Evolutionary conservation across 1,140 invertebrate genomes (phyloP), one percentile per base, ranked within the genome.

Genomic region (Acromyrmex heyeri): DNA sequence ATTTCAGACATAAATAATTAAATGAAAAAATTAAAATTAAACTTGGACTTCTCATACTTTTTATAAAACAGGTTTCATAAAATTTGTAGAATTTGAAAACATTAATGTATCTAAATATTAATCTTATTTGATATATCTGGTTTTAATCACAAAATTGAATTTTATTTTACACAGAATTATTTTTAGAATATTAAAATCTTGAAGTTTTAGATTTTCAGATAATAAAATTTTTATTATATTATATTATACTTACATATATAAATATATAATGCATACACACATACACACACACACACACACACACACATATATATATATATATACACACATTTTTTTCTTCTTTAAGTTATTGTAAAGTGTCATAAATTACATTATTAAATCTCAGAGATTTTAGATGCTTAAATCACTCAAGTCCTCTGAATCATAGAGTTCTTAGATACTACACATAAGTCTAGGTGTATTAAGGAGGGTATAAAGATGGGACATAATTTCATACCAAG

Each of bases 401-500:
- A 24, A 72, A 67, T 55, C n/a, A n/a, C 3, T 50, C 50, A 48
- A 79, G 27, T 76, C 21, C n/a, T 24, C 27, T 77, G 21, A 18
- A 59, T 72, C n/a, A 57, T 73, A 59, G 55, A n/a, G 30, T 44
- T 55, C 38, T 73, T 53, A 70, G 30, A 27, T 50, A 57, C 16
- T n/a, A 27, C 14, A 57, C 79, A 24, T 82, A 59, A 82, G 79
- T 73, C 14, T 81, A 61, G 79, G 38, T 82, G 64, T 81, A 57
- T 81, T 57, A 81, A 73, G 38, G 67, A 48, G 55, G 70, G 83
- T 75, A n/a, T 21, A 64, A 77, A 77, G 82, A 34, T 48, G 27
- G 18, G 12, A 72, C 72, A 88, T 90, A 91, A 92, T 93, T 91
- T 92, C 79, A 87, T 92, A 90, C n/a, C 86, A 70, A 89, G 92